Evolutionary conservation across 2,888 invertebrate genomes (phyloP), one percentile per base, ranked within the genome.

Genomic region (Drosophila lutescens): DNA sequence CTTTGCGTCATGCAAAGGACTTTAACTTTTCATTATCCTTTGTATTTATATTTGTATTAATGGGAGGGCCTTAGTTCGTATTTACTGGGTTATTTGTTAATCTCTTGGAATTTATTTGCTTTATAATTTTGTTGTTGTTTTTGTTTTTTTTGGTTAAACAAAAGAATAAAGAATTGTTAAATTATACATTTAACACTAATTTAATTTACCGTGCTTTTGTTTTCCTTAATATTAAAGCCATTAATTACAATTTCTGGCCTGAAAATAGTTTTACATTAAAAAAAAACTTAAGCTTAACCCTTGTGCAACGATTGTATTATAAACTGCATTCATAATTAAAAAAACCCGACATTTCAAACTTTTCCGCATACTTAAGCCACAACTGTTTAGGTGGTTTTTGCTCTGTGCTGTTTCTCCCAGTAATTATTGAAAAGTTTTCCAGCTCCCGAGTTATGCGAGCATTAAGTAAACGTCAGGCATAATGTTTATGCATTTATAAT

Each of bases 401-500:
- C 51, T 20, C 49, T 41, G 26, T 44, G 7, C 61, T 69, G 55
- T 74, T 86, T 67, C 82, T 36, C 43, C 8, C 49, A 58, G 67
- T 66, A 74, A 68, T 77, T 79, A 85, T 87, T 85, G 83, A 70
- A 76, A 79, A 75, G 60, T 75, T 69, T 68, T 38, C 56, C 43
- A 36, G 40, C 13, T 54, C 47, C 40, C 60, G 73, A 86, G 86
- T 73, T 88, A 75, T 75, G 74, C 62, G 68, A 85, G 84, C 76
- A 88, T 83, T 88, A 83, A 88, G 88, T 83, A 86, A 88, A 86
- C 84, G 86, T 60, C 80, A 62, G 74, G 84, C 78, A 78, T 73
- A 80, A 78, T 83, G 76, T 88, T 88, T 82, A 86, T 88, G 88
- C 86, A 86, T 83, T 79, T 82, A 86, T 86, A 83, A 88, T 82